Evolutionary conservation across 2,797 vertebrate species (phyloP).

Genomic region (Melopsittacus undulatus): DNA sequence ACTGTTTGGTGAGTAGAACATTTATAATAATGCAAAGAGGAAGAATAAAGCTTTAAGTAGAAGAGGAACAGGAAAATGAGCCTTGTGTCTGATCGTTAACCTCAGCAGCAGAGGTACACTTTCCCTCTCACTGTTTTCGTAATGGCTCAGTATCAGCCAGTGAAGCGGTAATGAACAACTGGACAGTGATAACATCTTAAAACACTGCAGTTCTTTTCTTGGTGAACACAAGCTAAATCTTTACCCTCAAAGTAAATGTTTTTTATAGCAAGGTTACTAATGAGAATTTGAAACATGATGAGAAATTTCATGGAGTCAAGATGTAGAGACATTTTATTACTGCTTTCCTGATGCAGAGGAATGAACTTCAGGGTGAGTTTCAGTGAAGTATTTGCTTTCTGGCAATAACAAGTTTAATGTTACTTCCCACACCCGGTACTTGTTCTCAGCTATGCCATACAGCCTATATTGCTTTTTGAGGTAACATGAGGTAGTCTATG

Average conservation of each 20-base stretch:
- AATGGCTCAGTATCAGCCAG: neutral
- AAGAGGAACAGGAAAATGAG: neutral
- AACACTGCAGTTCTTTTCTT: neutral
- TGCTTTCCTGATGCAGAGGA: neutral
- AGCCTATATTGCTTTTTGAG: neutral
- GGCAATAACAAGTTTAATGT: neutral
- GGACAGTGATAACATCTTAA: rapidly evolving
- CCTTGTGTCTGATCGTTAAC: neutral
- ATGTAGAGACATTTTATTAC: neutral
- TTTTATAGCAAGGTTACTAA: neutral
- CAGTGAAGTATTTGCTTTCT: neutral
- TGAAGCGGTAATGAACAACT: neutral
- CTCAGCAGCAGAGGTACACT: neutral
- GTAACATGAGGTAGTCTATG: neutral
- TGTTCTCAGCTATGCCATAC: neutral
- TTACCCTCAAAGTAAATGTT: neutral
- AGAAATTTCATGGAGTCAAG: neutral
- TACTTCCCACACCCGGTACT: neutral
- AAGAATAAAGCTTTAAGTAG: neutral
- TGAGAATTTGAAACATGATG: neutral
- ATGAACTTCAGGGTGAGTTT: neutral
- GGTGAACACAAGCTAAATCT: neutral
- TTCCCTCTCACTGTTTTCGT: neutral
- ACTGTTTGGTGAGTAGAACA: neutral
- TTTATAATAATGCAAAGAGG: neutral